Base-by-base conservation (phyloP, 92 coral and sea anemone genomes). In the Metridium senile region DNA sequence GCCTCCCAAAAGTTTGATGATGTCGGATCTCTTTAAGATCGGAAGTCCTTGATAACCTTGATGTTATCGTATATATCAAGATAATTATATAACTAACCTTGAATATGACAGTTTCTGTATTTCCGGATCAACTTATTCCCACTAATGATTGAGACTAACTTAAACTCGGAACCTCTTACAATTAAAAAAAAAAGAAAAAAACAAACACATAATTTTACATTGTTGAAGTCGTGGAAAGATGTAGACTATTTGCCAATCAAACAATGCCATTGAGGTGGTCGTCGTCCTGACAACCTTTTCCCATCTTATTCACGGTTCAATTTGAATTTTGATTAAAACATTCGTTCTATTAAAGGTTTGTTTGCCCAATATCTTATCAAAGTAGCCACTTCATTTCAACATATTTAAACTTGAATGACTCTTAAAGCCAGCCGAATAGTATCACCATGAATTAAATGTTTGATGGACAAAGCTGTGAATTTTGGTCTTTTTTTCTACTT, bases 231-330 rank as follows among this genome's bases (percentile, higher is more conserved):
- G n/a, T n/a, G 18, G 52, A 9, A 8, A 22, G 70, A 33, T 47
- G 13, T 45, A 0, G 19, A 70, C 4, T 54, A 20, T 51, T 70
- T 49, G 74, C 62, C 62, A 51, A n/a, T 46, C 74, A 70, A 11
- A 16, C 16, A 22, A 27, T 1, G 61, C 3, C 33, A 2, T 70
- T 18, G 22, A 45, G 62, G 28, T 26, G 7, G 61, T 22, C 23
- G 74, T 70, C 23, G 33, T 53, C 59, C 2, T 49, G 22, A 22
- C 43, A 46, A 46, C 74, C 43, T 25, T 70, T 70, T 31, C 13
- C 6, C 6, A 6, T 39, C 49, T 39, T 39, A 4, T 13, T 39
- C 13, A 59, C 30, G 7, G 27, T 26, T 1, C 11, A 59, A 26
- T 26, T 59, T 59, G 29, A 59, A 26, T 63, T 28, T 63, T 30